Evolutionary conservation across 1,140 invertebrate genomes (phyloP).

Genomic region (Dendroctonus ponderosae): DNA sequence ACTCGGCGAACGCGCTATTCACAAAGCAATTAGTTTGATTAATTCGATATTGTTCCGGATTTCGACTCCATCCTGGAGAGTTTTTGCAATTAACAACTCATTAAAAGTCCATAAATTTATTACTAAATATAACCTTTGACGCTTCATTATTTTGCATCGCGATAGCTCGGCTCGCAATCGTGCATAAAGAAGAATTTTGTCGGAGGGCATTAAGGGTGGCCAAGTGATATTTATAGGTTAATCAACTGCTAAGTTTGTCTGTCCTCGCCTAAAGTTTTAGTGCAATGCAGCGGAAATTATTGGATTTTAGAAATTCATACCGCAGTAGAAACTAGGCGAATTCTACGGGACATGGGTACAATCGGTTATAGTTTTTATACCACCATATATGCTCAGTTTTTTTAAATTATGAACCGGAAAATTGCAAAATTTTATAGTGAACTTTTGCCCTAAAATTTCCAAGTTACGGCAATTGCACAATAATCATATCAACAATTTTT

Average conservation of each 20-base stretch:
- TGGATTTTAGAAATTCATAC: no score
- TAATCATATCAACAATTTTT: no score
- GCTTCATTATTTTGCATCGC: slow-evolving; percentile 27
- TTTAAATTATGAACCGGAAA: no score
- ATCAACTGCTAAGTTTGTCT: background rate
- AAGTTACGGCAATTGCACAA: no score
- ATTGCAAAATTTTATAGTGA: no score
- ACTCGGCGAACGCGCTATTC: slow-evolving; percentile 17
- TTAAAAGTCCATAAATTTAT: slow-evolving; percentile 34
- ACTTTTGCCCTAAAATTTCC: no score
- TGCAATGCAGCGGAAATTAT: no score
- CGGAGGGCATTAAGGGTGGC: slow-evolving; percentile 3
- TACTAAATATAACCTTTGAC: slow-evolving; percentile 31
- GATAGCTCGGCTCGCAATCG: background rate
- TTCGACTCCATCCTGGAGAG: slow-evolving; percentile 27
- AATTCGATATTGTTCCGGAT: slow-evolving; percentile 37
- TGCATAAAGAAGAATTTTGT: slow-evolving; percentile 2
- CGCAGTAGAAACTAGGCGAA: no score
- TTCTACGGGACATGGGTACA: no score
- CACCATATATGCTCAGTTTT: no score
- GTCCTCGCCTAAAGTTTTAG: no score
- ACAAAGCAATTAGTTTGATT: slow-evolving; percentile 37
- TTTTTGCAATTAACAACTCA: slow-evolving; percentile 33
- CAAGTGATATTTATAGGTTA: slow-evolving; percentile 19
- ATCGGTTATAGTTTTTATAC: no score